Evolutionary conservation across 2,113 vertebrate genomes (phyloP).

Genomic region (Promerops cafer): DNA sequence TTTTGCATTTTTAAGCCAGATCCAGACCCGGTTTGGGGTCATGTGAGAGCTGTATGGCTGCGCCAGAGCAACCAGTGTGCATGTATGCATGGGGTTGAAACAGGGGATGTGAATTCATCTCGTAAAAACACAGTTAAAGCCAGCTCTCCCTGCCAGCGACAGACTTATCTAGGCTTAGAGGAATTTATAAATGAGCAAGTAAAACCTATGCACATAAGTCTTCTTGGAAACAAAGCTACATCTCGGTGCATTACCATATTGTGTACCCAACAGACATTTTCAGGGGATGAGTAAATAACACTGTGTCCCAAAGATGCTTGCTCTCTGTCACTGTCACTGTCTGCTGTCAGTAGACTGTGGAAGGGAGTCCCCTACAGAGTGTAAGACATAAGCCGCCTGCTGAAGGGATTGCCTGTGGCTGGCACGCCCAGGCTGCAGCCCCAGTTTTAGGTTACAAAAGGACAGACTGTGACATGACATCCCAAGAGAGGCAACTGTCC

Average conservation of each 20-base stretch:
- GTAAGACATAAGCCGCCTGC: neutral
- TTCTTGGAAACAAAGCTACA: neutral
- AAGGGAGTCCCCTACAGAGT: neutral
- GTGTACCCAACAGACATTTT: neutral
- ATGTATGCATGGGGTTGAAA: neutral
- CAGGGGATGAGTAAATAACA: neutral
- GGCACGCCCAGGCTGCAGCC: neutral
- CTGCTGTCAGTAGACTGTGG: neutral
- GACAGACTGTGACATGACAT: neutral
- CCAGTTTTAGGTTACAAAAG: neutral
- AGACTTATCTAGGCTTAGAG: conserved; percentile 8
- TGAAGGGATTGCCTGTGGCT: neutral
- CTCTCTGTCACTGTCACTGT: neutral
- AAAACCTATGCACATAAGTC: neutral
- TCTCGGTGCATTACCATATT: rapidly evolving
- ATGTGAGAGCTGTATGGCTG: neutral
- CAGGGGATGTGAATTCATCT: neutral
- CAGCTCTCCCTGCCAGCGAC: neutral
- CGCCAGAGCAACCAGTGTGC: neutral
- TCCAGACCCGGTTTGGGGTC: neutral
- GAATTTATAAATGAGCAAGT: conserved; percentile 27
- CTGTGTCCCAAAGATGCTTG: neutral
- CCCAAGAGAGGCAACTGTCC: neutral
- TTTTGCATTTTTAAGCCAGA: neutral
- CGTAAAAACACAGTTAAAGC: neutral